phyloP scores from a whole-genome alignment of 2,797 vertebrate genomes.

The Podarcis lilfordi region DNA sequence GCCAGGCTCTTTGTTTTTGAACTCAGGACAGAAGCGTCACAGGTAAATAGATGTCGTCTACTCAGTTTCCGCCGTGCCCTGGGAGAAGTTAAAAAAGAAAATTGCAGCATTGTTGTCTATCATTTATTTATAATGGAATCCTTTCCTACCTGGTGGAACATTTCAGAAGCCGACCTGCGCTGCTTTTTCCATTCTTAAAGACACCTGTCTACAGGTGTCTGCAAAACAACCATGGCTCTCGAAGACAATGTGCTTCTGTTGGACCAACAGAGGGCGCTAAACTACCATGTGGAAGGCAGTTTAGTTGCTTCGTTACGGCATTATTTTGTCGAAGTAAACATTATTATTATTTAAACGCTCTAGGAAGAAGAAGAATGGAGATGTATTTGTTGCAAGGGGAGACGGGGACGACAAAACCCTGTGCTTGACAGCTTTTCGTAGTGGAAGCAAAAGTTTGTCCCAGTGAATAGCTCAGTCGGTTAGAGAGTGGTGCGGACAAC shows the following conservation, averaged over 20 bases:
- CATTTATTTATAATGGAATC: not conserved
- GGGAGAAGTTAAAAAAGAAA: not conserved
- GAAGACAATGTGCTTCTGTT: slow-evolving; percentile 46
- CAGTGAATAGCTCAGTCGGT: no score
- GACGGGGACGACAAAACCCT: no score
- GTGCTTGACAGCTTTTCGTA: not conserved
- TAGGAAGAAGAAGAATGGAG: not conserved
- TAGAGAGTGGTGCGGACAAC: no score
- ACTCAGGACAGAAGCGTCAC: not conserved
- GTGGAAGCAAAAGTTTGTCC: not conserved
- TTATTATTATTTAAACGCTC: not conserved
- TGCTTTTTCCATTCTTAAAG: slow-evolving; percentile 24
- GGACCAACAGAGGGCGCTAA: slow-evolving; percentile 75
- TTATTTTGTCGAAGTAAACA: not conserved
- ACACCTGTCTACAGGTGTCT: not conserved
- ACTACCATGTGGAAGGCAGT: slow-evolving; percentile 43
- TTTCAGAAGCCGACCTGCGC: not conserved
- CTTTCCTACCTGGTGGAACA: slow-evolving; percentile 18
- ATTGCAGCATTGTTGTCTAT: not conserved
- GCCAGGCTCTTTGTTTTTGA: not conserved
- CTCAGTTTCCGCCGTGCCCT: not conserved
- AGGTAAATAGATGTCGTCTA: not conserved
- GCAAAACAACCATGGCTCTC: slow-evolving; percentile 16
- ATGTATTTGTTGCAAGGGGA: not conserved
- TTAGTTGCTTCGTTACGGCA: no score